Evolutionary conservation across 2,797 vertebrate genomes (phyloP).

Genomic region (Pseudopleuronectes americanus): DNA sequence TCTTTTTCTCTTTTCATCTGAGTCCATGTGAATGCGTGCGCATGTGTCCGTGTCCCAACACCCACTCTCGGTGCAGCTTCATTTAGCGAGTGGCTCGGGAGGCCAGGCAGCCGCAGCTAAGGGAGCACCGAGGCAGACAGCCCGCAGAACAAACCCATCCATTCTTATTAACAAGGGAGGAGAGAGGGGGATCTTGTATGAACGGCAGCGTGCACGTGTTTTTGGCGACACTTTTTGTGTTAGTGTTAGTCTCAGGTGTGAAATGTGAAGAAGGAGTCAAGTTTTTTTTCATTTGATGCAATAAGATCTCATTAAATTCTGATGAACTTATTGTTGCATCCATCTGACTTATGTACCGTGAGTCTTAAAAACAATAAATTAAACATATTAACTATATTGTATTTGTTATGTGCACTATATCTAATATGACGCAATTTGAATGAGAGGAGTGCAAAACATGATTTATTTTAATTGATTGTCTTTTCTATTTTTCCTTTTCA

Average conservation of each 20-base stretch:
- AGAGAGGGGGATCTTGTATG: conserved; percentile 23
- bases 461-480: not conserved
- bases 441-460: not conserved
- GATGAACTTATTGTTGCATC: not conserved
- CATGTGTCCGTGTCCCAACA: conserved; percentile 37
- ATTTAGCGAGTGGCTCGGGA: conserved; percentile 87
- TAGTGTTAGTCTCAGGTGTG: not conserved
- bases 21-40: not conserved
- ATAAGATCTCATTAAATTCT: not conserved
- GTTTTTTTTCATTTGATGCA: not conserved
- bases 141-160: conserved; percentile 88
- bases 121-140: conserved; percentile 60
- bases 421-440: not conserved
- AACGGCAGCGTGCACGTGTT: conserved; percentile 1
- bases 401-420: not conserved
- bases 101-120: conserved; percentile 46
- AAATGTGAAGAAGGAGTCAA: not conserved
- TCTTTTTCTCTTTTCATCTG: not conserved
- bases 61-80: conserved; percentile 80
- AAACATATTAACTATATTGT: not conserved
- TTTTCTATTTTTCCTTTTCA: not conserved
- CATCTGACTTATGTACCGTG: not conserved
- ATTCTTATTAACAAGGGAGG: conserved; percentile 91
- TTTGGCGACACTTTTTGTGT: not conserved
- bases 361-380: not conserved